Percentiles rank a stretch among this genome's conserved stretches.
phyloP scores from a whole-genome alignment of 2,888 invertebrate genomes.

The Drosophila neonasuta region DNA sequence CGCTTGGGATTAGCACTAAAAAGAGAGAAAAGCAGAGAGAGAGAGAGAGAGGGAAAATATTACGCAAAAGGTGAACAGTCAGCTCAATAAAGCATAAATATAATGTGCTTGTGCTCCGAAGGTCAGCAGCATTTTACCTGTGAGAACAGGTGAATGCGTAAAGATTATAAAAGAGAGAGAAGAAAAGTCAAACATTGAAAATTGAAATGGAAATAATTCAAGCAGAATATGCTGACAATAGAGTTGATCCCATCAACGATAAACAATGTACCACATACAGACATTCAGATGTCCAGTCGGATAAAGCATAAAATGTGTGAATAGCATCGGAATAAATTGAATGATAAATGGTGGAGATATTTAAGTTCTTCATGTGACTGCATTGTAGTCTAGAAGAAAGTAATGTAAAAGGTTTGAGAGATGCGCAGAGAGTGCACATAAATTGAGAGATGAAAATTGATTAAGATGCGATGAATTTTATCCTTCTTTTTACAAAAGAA shows the following conservation, averaged over 20 bases:
- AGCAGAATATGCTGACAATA: slow-evolving; percentile 39
- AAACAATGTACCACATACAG: slow-evolving; percentile 20
- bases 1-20: slow-evolving; percentile 53
- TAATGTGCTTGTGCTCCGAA: slow-evolving; percentile 33
- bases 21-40: not conserved
- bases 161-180: slow-evolving; percentile 30
- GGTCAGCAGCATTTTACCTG: slow-evolving; percentile 40
- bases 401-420: not conserved
- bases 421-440: not conserved
- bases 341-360: slow-evolving; percentile 41
- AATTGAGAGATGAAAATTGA: slow-evolving; percentile 15
- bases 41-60: slow-evolving; percentile 28
- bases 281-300: slow-evolving; percentile 30
- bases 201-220: slow-evolving; percentile 45
- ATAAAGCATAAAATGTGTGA: slow-evolving; percentile 18
- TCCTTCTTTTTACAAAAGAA: not conserved
- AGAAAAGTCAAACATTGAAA: slow-evolving; percentile 29
- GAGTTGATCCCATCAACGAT: slow-evolving; percentile 30
- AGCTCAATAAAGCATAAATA: slow-evolving; percentile 42
- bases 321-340: slow-evolving; percentile 19
- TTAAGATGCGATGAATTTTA: not conserved
- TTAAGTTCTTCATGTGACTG: not conserved
- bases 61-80: slow-evolving; percentile 47
- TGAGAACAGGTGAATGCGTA: slow-evolving; percentile 42
- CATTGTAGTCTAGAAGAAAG: not conserved